phyloP scores from a whole-genome alignment of 2,113 vertebrate genomes.

The Serilophus lunatus region DNA sequence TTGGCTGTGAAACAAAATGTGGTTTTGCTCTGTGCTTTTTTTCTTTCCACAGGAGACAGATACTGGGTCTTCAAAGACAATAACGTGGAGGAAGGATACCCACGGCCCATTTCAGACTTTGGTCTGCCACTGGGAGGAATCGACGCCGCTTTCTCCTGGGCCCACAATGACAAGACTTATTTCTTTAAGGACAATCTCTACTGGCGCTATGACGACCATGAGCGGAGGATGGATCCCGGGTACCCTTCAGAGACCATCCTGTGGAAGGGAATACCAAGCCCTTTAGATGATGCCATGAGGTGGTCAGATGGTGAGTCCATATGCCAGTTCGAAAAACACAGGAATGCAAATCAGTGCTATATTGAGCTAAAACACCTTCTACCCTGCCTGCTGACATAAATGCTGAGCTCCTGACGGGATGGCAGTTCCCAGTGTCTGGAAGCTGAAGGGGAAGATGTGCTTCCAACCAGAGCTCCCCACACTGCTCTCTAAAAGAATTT shows the following conservation, averaged over 20 bases:
- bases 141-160: slow-evolving; percentile 90
- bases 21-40: neutral
- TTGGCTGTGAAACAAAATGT: neutral
- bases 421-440: neutral
- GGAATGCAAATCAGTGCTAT: neutral
- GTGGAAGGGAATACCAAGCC: slow-evolving; percentile 89
- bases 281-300: slow-evolving; percentile 89
- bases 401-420: neutral
- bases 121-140: slow-evolving; percentile 85
- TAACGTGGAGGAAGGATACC: slow-evolving; percentile 91
- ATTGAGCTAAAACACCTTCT: neutral
- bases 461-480: neutral
- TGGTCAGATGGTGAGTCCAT: slow-evolving; percentile 91
- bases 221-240: slow-evolving; percentile 85
- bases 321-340: neutral
- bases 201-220: slow-evolving; percentile 91
- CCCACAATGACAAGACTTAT: slow-evolving; percentile 94
- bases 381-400: neutral
- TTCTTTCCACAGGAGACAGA: slow-evolving; percentile 80
- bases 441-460: neutral
- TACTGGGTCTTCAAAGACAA: slow-evolving; percentile 99
- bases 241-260: slow-evolving; percentile 84
- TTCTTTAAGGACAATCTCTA: slow-evolving; percentile 92
- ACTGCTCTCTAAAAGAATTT: neutral
- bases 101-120: slow-evolving; percentile 89